Percentiles rank a stretch among this genome's conserved stretches.
phyloP scores from a whole-genome alignment of 2,797 vertebrate genomes.

The Alcedo atthis region DNA sequence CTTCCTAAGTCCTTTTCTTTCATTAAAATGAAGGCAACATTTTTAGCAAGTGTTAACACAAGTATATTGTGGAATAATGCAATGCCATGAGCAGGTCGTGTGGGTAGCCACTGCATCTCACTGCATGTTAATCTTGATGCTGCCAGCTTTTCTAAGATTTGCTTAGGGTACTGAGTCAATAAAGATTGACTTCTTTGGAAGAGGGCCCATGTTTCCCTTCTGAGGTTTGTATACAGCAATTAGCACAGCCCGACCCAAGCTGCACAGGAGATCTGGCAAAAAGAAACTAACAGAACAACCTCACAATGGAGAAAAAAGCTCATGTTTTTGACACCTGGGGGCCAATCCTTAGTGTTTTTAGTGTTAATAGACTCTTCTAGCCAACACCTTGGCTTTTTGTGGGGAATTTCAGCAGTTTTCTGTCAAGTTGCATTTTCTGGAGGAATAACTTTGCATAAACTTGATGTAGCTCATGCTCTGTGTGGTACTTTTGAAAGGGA shows the following conservation, averaged over 20 bases:
- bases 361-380: neutral
- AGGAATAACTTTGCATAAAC: neutral
- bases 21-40: neutral
- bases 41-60: neutral
- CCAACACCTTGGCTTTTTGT: neutral
- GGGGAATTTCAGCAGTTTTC: neutral
- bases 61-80: neutral
- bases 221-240: neutral
- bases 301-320: neutral
- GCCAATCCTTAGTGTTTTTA: neutral
- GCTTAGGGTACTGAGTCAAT: neutral
- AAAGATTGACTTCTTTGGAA: neutral
- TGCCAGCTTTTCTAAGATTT: neutral
- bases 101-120: neutral
- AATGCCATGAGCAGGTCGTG: accelerated
- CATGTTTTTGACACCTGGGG: neutral
- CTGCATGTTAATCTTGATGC: neutral
- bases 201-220: neutral
- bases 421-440: neutral
- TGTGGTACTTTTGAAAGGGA: neutral
- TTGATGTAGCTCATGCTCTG: neutral
- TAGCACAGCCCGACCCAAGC: neutral
- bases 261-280: neutral
- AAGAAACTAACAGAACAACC: neutral
- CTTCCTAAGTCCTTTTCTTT: neutral